Base-by-base conservation (phyloP, 2,113 vertebrate species). In the Oncorhynchus gorbuscha region DNA sequence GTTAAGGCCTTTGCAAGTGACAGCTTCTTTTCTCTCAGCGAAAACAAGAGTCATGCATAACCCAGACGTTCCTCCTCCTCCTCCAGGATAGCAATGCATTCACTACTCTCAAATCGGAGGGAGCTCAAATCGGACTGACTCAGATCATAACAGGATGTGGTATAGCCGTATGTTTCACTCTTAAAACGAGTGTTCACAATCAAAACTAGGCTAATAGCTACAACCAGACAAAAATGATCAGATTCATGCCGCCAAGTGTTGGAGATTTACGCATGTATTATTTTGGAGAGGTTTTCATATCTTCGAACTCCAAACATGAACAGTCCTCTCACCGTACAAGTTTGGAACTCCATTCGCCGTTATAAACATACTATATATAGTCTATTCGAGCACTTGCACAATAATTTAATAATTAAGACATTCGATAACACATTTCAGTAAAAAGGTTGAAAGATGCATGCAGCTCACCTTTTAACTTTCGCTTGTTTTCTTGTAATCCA, bases 81-180 rank as follows among this genome's bases (percentile, higher is more conserved):
- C 89, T 62, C 71, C 48, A 62, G 86, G 67, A 76, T 83, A 70
- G 72, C 75, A 79, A 83, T 28, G 87, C 89, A 87, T 87, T 81
- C 39, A 45, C 39, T 77, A 67, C 28, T 74, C 76, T 66, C n/a
- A 71, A 77, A 79, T 62, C 55, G 30, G 61, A 62, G 51, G 51
- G 51, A 55, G 74, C 71, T 5, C 79, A 74, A 62, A 55, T 65
- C 35, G 76, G 45, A 72, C 51, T 88, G 85, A 90, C 73, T 88
- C 80, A 87, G 76, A 89, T 77, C 92, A 90, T 48, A 91, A 94
- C 93, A 92, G 92, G 93, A 94, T 93, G 92, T 91, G 91, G 89
- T 87, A 73, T 87, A 73, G 76, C 85, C 81, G 86, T 79, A 84
- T 80, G 84, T 89, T 90, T 87, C 81, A 88, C 84, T 90, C 86